Evolutionary conservation across 2,797 vertebrate species (phyloP), one percentile per base, ranked within the genome.

Genomic region (Rhinichthys osculus): DNA sequence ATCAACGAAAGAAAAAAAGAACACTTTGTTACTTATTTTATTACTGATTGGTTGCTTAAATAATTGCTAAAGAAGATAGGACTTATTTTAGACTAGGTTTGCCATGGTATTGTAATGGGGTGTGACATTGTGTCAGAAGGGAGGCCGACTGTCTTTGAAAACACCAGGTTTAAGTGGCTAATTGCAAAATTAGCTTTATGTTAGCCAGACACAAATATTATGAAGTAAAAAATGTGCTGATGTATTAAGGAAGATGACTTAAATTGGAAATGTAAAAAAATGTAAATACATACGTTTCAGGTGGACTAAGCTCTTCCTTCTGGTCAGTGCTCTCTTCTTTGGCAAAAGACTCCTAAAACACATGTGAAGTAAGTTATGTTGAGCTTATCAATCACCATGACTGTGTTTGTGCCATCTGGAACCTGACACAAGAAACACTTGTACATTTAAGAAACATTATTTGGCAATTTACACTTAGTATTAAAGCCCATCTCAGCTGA

Each of bases 311-410:
- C 1, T 50, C 23, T 50, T 87, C 16, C 27, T 87, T 84, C 38
- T 77, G 42, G 11, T 30, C 78, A 38, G 64, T 62, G 0, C 42
- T 19, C n/a, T 89, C 84, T 23, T 81, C 78, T 82, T 87, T 85
- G 23, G 83, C 33, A 42, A 84, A 88, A 17, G 62, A n/a, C 77
- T 89, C 90, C 90, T 88, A n/a, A 80, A 80, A 83, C 59, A 83
- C 7, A 59, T 30, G 6, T 23, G 1, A 62, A 66, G 16, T 38
- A 3, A 42, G 10, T 57, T 59, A 57, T 7, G 23, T 14, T 84
- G 14, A 84, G 23, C 30, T 30, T 54, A 77, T 27, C 67, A 82
- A 35, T 33, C 42, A 47, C 1, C 14, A 23, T 33, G n/a, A 21
- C 13, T 9, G 52, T 9, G 52, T 30, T 16, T 21, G 16, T 52